Conservation (phyloP, 2,888 invertebrate species). For the Melikaiella ostensackeni region DNA sequence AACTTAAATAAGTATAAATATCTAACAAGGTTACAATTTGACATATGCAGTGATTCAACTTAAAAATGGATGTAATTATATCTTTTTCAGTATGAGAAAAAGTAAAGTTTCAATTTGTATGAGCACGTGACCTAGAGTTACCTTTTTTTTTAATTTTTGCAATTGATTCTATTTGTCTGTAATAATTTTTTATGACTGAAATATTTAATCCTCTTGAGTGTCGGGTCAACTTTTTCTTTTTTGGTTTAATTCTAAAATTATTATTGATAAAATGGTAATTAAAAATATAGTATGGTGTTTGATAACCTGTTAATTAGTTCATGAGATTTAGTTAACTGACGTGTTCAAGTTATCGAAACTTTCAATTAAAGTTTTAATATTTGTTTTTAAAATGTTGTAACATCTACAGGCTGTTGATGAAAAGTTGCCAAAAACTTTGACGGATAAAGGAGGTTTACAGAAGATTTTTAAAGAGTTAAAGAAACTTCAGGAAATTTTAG, state of each 20-base stretch:
- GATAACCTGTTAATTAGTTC: neutral
- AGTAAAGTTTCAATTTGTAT: neutral
- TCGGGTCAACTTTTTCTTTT: neutral
- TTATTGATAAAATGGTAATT: neutral
- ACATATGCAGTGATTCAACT: neutral
- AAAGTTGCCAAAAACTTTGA: neutral
- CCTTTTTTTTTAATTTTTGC: neutral
- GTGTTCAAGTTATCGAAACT: neutral
- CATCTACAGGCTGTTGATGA: neutral
- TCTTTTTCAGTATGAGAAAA: neutral
- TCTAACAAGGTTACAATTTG: neutral
- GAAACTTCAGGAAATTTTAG: conserved; percentile 16
- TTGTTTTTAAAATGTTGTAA: neutral
- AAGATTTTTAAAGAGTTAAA: conserved; percentile 28
- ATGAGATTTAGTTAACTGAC: neutral
- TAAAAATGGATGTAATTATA: conserved; percentile 17
- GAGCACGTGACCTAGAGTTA: neutral
- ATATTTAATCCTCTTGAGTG: too few relatives aligned
- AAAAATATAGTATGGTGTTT: neutral
- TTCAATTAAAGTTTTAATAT: neutral
- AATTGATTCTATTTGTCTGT: too few relatives aligned
- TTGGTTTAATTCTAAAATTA: neutral
- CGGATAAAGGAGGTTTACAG: neutral
- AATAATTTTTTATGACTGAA: too few relatives aligned
- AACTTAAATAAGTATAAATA: neutral